A percentile compares a stretch with the other conserved stretches of the same genome.
Evolutionary conservation across 2,888 invertebrate species (phyloP).

Genomic region (Apotomis betuletana): DNA sequence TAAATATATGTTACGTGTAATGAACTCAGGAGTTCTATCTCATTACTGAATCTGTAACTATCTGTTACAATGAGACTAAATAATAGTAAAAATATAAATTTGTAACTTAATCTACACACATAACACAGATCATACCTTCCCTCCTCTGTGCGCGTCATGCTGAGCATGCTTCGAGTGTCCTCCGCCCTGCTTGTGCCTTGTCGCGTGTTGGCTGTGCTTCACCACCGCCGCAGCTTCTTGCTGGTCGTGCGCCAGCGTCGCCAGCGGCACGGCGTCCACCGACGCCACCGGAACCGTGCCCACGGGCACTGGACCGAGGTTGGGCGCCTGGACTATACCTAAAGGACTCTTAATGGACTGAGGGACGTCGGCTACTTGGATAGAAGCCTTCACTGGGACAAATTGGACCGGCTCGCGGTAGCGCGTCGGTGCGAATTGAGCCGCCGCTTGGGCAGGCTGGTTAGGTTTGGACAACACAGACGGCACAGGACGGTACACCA

Average conservation of each 20-base stretch:
- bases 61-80: too few species aligned
- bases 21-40: too few species aligned
- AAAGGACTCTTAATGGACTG: constrained; percentile 43
- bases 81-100: too few species aligned
- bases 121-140: constrained; percentile 67
- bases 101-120: constrained; percentile 9
- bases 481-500: constrained; percentile 50
- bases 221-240: constrained; percentile 56
- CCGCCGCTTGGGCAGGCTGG: neutral
- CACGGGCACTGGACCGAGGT: constrained; percentile 9
- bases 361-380: constrained; percentile 46
- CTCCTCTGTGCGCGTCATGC: constrained; percentile 81
- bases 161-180: constrained; percentile 81
- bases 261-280: constrained; percentile 51
- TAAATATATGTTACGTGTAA: too few species aligned
- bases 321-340: constrained; percentile 36
- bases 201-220: constrained; percentile 64
- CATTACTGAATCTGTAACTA: too few species aligned
- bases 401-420: constrained; percentile 14
- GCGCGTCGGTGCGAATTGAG: neutral
- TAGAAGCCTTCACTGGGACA: constrained; percentile 34
- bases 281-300: constrained; percentile 47
- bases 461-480: constrained; percentile 41
- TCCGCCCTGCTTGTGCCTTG: constrained; percentile 75
- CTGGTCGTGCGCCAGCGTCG: constrained; percentile 53